Evolutionary conservation across 2,888 invertebrate genomes (phyloP).

Genomic region (Lithophane semibrunnea): DNA sequence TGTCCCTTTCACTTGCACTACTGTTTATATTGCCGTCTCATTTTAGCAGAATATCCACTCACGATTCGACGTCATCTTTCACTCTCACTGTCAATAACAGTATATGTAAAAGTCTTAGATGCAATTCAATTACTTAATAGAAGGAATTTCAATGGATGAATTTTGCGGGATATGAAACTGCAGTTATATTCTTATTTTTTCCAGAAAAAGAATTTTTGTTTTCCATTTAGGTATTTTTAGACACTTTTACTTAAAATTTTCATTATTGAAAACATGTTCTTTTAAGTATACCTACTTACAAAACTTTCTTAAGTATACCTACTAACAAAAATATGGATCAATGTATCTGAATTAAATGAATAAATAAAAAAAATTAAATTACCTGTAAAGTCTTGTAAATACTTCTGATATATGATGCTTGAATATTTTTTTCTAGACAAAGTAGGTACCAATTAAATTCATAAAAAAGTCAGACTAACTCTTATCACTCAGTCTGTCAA

Average conservation of each 20-base stretch:
- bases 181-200: neutral
- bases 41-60: conserved; percentile 76
- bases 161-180: neutral
- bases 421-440: neutral
- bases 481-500: neutral
- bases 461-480: neutral
- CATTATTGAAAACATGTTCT: neutral
- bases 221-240: neutral
- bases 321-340: too few species aligned
- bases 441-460: neutral
- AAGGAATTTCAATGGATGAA: neutral
- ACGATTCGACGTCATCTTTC: conserved; percentile 86
- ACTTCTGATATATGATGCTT: neutral
- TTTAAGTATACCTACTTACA: too few species aligned
- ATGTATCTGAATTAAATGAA: too few species aligned
- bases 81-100: conserved; percentile 87
- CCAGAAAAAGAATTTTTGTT: neutral
- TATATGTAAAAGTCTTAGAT: conserved; percentile 74
- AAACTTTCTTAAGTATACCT: too few species aligned
- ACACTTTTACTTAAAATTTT: neutral
- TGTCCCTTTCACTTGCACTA: conserved; percentile 70
- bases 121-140: conserved; percentile 6
- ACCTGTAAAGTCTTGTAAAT: neutral
- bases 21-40: conserved; percentile 59
- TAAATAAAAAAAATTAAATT: too few species aligned